Evolutionary conservation across 92 coral and sea anemone species (phyloP), one percentile per base, ranked within the genome.

Genomic region (Actinernus sp.): DNA sequence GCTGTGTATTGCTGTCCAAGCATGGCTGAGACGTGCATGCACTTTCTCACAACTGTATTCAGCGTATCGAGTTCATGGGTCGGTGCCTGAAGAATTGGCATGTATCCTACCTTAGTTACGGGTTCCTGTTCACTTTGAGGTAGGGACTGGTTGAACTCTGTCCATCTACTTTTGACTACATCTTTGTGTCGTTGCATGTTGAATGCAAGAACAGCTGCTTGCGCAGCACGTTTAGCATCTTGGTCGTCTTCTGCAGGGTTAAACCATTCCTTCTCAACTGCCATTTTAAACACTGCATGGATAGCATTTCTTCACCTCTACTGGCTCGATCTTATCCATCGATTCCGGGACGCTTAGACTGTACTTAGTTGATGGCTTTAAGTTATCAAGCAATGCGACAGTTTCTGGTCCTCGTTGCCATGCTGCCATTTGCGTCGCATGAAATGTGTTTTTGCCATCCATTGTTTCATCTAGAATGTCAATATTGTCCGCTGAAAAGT

Each of bases 121-220:
- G 51, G 56, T 49, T 27, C 44, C 29, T 45, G 26, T 58, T 59
- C 55, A 32, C 67, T 62, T 64, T 48, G 40, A 47, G 58, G 38
- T 37, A 56, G 33, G 18, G 57, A 58, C 65, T 86, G 63, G 76
- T 74, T 78, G 43, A 78, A 85, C 18, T 29, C 74, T 60, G 61
- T 71, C 86, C 82, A 85, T 33, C 83, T 63, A 49, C 64, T 63
- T 37, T 48, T 45, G 47, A 55, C 49, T 29, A 6, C 36, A 18
- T 52, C 58, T 19, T 47, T 70, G 33, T 47, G 46, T 31, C 68
- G 68, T 46, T 55, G 25, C 61, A 68, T 37, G 63, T 63, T 27
- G 71, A 85, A 85, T 72, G 86, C 78, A 56, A 71, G 28, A 72
- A 78, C 86, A 51, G 82, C 44, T 47, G 78, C 91, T 58, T 50